Conservation (phyloP, 2,797 vertebrate genomes). For the Argentina silus region DNA sequence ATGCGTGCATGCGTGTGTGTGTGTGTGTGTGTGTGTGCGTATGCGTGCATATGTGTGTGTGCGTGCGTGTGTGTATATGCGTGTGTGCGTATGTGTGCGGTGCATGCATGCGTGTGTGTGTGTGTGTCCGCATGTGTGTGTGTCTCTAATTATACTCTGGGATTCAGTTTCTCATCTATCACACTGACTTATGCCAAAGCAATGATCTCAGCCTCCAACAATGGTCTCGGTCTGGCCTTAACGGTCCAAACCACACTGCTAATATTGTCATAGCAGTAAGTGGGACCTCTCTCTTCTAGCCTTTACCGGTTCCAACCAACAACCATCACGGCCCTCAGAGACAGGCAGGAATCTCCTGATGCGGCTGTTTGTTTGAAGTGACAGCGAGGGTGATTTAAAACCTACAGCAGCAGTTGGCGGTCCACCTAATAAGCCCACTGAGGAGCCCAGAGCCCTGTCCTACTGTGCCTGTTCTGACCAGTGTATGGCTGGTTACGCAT, state of each 20-base stretch:
- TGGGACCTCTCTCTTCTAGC: background rate
- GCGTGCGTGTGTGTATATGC: no score
- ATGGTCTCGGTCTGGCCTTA: background rate
- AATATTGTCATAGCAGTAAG: background rate
- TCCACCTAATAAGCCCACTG: slow-evolving; percentile 54
- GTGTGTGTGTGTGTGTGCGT: no score
- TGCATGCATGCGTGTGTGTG: no score
- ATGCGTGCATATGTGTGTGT: no score
- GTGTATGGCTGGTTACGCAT: background rate
- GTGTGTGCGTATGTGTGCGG: no score
- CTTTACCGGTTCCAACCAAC: background rate
- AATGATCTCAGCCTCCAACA: background rate
- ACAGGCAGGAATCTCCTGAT: slow-evolving; percentile 37
- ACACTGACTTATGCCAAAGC: background rate
- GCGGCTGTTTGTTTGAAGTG: slow-evolving; percentile 53
- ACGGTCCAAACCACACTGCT: background rate
- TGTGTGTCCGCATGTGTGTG: no score
- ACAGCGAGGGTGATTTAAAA: slow-evolving; percentile 49
- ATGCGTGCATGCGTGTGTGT: no score
- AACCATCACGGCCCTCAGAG: background rate
- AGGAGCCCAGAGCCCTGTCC: background rate
- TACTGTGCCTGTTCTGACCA: background rate
- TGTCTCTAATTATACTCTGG: background rate
- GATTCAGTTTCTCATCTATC: background rate
- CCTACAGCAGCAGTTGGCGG: slow-evolving; percentile 60